These are phyloP conservation scores for Coreoperca whiteheadi DNA, from an alignment of 2,113 vertebrate species.

Conservation along the genomic window DNA sequence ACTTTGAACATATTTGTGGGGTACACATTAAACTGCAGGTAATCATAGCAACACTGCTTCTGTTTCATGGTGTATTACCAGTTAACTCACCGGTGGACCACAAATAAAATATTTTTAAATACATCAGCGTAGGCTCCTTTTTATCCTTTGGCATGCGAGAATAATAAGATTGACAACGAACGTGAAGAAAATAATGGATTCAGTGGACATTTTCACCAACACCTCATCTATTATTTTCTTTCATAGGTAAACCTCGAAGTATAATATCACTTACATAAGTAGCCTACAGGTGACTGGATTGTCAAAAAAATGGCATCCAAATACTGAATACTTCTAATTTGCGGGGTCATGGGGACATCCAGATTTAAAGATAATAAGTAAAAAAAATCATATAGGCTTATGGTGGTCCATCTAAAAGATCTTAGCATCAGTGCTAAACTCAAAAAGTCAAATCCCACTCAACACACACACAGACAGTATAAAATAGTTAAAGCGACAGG, in stretches of 20 bases:
- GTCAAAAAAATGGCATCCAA: not conserved
- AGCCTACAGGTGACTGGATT: not conserved
- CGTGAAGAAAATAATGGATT: not conserved
- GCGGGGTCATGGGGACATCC: not conserved
- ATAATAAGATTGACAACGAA: not conserved
- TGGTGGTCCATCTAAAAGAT: not conserved
- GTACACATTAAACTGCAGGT: not conserved
- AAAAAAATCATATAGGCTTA: not conserved
- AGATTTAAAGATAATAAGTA: not conserved
- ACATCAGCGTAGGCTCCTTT: not conserved
- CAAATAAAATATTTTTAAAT: too few species aligned
- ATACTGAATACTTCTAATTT: not conserved
- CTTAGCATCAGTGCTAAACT: not conserved
- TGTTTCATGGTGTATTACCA: too few species aligned
- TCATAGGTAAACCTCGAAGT: not conserved
- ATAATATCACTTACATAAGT: not conserved
- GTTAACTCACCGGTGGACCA: too few species aligned
- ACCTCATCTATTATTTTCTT: not conserved
- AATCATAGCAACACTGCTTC: not conserved
- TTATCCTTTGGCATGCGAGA: not conserved
- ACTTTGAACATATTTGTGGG: too few species aligned
- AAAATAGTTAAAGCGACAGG: conserved; percentile 14
- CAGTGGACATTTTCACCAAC: not conserved
- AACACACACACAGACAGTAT: conserved; percentile 6
- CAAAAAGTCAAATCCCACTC: not conserved